Percentiles rank a stretch among this genome's conserved stretches.
Evolutionary conservation across 2,797 vertebrate genomes (phyloP).

Genomic region (Enteromius paludinosus): DNA sequence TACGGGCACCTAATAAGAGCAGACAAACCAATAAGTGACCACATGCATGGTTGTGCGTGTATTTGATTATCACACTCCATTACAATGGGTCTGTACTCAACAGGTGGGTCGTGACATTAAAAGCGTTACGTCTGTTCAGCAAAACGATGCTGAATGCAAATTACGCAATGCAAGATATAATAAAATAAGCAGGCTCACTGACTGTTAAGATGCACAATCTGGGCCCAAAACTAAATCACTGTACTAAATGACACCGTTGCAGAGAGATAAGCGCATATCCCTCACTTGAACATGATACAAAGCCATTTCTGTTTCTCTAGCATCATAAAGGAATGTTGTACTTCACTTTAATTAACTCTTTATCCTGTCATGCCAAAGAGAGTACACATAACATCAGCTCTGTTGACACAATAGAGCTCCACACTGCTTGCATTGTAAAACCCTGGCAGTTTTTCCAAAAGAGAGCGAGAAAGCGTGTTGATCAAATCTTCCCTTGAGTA

Average conservation of each 20-base stretch:
- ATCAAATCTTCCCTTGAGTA: conserved; percentile 68
- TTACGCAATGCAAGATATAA: background rate
- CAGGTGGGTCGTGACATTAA: background rate
- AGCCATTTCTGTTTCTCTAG: conserved; percentile 29
- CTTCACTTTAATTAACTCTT: conserved; percentile 43
- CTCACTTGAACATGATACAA: conserved; percentile 23
- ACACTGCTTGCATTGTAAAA: conserved; percentile 48
- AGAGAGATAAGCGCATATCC: background rate
- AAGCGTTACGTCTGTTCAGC: background rate
- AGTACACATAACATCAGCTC: conserved; percentile 39
- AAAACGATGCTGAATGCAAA: background rate
- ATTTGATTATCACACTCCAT: background rate
- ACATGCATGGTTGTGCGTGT: background rate
- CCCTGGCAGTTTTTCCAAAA: conserved; percentile 45
- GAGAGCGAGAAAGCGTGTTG: conserved; percentile 7
- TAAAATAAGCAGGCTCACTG: background rate
- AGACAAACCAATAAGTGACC: background rate
- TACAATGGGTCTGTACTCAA: background rate
- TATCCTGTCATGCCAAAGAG: conserved; percentile 32
- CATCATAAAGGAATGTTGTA: conserved; percentile 43
- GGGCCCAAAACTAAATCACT: background rate
- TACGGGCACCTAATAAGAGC: conserved; percentile 85
- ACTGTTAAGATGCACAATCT: background rate
- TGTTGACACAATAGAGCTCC: conserved; percentile 45
- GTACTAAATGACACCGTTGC: background rate